Evolutionary conservation across 2,888 invertebrate genomes (phyloP), one percentile per base, ranked within the genome.

Genomic region (Acanthosepion pharaonis): DNA sequence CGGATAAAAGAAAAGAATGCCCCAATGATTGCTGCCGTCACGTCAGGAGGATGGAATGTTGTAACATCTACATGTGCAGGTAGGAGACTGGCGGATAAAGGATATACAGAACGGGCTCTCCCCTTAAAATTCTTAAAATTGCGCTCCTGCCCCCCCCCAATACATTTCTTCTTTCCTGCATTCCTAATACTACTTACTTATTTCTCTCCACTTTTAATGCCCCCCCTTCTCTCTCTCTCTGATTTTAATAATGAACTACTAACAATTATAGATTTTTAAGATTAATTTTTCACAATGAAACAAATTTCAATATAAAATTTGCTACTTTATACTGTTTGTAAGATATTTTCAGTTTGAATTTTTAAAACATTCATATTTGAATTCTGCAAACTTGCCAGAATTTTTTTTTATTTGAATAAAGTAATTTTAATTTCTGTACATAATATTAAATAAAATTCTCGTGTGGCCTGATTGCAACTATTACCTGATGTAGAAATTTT

Each of bases 31-130:
- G 95, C 96, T 18, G 96, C 96, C 49, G 96, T 96, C 95, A 95
- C 96, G 23, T 95, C 96, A 78, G 96, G 96, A 96, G 97, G 97
- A 96, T 97, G 96, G 96, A 96, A 96, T 96, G 95, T 97, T 94
- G 96, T 96, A 94, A 94, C 96, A 93, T 93, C 95, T 53, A n/a
- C 28, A 93, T 93, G 51, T 93, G 49, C 93, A 93, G 93, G 93
- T 94, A 78, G 51, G 78, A 33, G 91, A 78, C 53, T 55, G 53
- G 33, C 94, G 51, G 94, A 94, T 78, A 94, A 94, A 15, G 95
- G 95, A 49, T 28, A n/a, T 51, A 51, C 49, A 92, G 53, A 51
- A 51, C 9, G 11, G 28, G 48, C 28, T 11, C 28, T 92, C 28
- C 48, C 25, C 42, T 42, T 25, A n/a, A 59, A 59, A 59, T 23